A percentile compares a stretch with the other conserved stretches of the same genome.
Evolutionary conservation across 64 coral and sea anemone species (phyloP).

Genomic region (Dendrophyllia cribrosa): DNA sequence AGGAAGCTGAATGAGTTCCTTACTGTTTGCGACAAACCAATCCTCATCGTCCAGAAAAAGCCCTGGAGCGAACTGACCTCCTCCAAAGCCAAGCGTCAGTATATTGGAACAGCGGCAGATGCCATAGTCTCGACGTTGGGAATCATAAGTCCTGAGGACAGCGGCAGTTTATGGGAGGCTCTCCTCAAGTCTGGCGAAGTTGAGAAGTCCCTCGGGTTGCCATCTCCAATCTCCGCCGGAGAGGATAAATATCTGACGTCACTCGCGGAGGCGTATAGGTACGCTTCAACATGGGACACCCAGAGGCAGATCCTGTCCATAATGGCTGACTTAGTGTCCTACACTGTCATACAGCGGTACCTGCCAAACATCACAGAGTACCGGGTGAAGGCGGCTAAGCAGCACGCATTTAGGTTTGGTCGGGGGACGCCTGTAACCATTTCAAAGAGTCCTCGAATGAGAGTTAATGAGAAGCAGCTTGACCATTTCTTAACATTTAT

Average conservation of each 20-base stretch:
- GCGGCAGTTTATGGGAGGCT: conserved; percentile 13
- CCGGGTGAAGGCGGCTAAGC: conserved; percentile 3
- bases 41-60: conserved; percentile 20
- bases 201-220: conserved; percentile 21
- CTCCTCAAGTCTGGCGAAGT: conserved; percentile 8
- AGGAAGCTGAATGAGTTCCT: conserved; percentile 42
- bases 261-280: conserved; percentile 21
- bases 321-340: conserved; percentile 40
- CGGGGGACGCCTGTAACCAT: not conserved
- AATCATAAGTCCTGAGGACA: conserved; percentile 19
- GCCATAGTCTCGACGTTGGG: conserved; percentile 2
- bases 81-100: not conserved
- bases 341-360: conserved; percentile 9
- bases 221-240: not conserved
- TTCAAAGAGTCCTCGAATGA: conserved; percentile 2
- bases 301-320: conserved; percentile 28
- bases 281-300: conserved; percentile 27
- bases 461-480: conserved; percentile 3
- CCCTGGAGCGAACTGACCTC: conserved; percentile 22
- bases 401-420: conserved; percentile 17
- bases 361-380: conserved; percentile 6
- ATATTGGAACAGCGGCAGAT: conserved; percentile 16
- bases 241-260: conserved; percentile 28
- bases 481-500: conserved; percentile 53
- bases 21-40: conserved; percentile 12